Conservation (phyloP, 2,888 invertebrate genomes). For the Dryocosmus kuriphilus region DNA sequence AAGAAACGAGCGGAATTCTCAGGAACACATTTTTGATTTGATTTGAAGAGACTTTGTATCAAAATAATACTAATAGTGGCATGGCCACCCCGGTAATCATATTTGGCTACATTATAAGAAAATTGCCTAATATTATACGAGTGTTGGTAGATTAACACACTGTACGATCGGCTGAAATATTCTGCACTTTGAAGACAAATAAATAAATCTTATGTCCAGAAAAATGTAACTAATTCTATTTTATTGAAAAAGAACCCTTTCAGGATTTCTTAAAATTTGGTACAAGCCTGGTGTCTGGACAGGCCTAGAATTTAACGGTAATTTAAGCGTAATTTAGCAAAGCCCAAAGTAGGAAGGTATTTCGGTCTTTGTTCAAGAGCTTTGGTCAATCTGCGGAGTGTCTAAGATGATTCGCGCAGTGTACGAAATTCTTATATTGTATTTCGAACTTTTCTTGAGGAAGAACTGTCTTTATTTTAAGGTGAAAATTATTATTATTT, state of each 20-base stretch:
- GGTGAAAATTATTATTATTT: no score
- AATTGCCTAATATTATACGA: not conserved
- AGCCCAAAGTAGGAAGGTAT: no score
- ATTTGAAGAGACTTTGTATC: not conserved
- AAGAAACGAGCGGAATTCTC: not conserved
- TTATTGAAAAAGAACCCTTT: not conserved
- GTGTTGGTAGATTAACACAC: not conserved
- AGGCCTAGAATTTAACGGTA: no score
- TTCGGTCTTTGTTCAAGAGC: no score
- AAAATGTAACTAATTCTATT: not conserved
- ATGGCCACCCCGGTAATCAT: not conserved
- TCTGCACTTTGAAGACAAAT: not conserved
- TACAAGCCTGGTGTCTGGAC: no score
- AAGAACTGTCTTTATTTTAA: no score
- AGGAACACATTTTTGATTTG: not conserved
- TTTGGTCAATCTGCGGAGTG: no score
- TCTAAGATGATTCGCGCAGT: no score
- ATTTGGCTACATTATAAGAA: not conserved
- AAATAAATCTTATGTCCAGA: no score
- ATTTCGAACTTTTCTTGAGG: no score
- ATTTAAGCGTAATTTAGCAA: no score
- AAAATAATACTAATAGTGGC: not conserved
- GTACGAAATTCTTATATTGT: no score
- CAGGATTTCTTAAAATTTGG: not conserved
- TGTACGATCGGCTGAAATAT: not conserved